Conservation (phyloP, 2,888 invertebrate genomes). For the Onchidella celtica region DNA sequence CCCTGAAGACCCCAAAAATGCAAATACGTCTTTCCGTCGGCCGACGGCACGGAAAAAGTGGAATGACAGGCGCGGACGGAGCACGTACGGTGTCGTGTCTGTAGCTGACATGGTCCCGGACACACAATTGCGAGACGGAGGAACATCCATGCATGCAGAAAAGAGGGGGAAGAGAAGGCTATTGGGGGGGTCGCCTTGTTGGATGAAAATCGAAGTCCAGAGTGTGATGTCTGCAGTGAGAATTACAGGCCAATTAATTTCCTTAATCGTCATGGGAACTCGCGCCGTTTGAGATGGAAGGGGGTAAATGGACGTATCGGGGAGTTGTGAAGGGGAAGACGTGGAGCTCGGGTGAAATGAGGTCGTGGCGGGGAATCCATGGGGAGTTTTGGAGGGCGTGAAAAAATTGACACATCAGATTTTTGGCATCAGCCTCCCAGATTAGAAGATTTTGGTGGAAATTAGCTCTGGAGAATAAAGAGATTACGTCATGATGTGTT, state of each 20-base stretch:
- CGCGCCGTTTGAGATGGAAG: background rate
- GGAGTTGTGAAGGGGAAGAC: background rate
- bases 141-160: slow-evolving; percentile 23
- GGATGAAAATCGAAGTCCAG: background rate
- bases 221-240: slow-evolving; percentile 31
- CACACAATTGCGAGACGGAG: slow-evolving; percentile 5
- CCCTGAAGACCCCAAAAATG: background rate
- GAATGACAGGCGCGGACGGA: slow-evolving; percentile 7
- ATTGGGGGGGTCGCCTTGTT: background rate
- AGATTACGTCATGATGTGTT: slow-evolving; percentile 21
- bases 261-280: slow-evolving; percentile 30
- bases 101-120: background rate
- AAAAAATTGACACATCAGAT: slow-evolving; percentile 29
- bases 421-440: background rate
- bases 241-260: slow-evolving; percentile 47
- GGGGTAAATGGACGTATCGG: background rate
- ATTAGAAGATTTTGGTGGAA: slow-evolving; percentile 8
- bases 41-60: background rate
- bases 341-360: background rate
- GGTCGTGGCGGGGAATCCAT: background rate
- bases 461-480: slow-evolving; percentile 15
- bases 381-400: background rate
- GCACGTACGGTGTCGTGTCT: slow-evolving; percentile 12
- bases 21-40: background rate
- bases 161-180: background rate